Base-by-base conservation (phyloP, 2,113 vertebrate genomes). In the Promerops cafer region DNA sequence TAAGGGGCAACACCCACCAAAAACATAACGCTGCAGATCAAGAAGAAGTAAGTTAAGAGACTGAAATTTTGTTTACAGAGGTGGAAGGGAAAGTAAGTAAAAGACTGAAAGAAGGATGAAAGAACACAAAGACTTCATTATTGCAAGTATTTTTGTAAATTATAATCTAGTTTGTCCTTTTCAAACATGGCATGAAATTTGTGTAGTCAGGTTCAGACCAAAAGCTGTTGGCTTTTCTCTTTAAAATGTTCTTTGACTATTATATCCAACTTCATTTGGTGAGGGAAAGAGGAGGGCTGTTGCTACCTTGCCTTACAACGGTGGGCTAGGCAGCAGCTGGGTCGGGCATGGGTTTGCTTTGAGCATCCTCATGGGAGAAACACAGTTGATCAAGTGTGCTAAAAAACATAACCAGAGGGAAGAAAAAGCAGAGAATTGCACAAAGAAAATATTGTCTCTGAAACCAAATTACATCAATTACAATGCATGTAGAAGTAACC, bases 241-340 rank as follows among this genome's bases (percentile, higher is more conserved):
- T 86, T 18, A 17, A 44, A 39, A 6, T 49, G 8, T 49, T 65
- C 12, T 93, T 70, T 81, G 33, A 49, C 26, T 77, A n/a, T 61
- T 57, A 13, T 40, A 61, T 44, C 13, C 7, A 79, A 15, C 24
- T 65, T 53, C 27, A 39, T 53, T 92, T 60, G 44, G 8, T 31
- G 39, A 44, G 26, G 11, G 6, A 23, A 72, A 35, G 45, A 39
- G 18, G 14, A 12, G 2, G 30, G 30, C 14, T 65, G 19, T 57
- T 90, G 13, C 33, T 64, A 24, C 39, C 6, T 75, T 53, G 6
- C 20, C 13, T 84, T 76, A 40, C 4, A 4, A 4, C 0, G 0
- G 4, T 49, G 40, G 14, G 6, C 33, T 60, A 31, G 17, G 50
- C 31, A 82, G 44, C 21, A 63, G 1, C 13, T 0, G 2, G 7